phyloP scores from a whole-genome alignment of 2,113 vertebrate genomes.

The Ancistrus triradiatus region DNA sequence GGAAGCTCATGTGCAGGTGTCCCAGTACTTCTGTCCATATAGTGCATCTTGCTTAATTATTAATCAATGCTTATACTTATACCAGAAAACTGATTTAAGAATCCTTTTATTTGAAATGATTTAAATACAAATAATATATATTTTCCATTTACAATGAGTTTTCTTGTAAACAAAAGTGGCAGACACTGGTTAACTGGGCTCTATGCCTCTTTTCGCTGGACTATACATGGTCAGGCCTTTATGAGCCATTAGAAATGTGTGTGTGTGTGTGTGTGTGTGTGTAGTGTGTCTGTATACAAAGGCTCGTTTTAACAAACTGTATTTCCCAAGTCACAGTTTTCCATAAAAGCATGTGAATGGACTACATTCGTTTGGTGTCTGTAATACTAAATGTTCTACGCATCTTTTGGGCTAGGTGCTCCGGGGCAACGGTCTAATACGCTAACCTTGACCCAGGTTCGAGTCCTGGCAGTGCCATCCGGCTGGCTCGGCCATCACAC shows the following conservation, averaged over 20 bases:
- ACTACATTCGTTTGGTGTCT: conserved; percentile 66
- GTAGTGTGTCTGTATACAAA: conserved; percentile 15
- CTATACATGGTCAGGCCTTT: conserved; percentile 14
- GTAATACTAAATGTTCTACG: conserved; percentile 49
- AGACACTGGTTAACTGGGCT: conserved; percentile 51
- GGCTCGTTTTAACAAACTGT: conserved; percentile 51
- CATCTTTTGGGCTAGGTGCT: too few relatives aligned
- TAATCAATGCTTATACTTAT: too few relatives aligned
- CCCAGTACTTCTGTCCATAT: too few relatives aligned
- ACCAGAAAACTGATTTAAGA: conserved; percentile 58
- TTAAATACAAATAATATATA: conserved; percentile 87
- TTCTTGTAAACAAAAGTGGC: conserved; percentile 83
- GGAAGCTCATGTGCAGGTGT: too few relatives aligned
- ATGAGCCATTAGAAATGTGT: conserved; percentile 19
- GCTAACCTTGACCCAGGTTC: too few relatives aligned
- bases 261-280: conserved; percentile 26
- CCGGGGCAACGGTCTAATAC: too few relatives aligned
- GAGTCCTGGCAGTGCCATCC: too few relatives aligned
- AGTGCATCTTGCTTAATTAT: too few relatives aligned
- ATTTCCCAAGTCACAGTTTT: conserved; percentile 34
- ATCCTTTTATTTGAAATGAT: conserved; percentile 89
- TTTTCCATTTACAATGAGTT: conserved; percentile 83
- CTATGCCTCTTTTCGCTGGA: conserved; percentile 29
- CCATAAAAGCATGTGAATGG: conserved; percentile 51
- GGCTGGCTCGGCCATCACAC: too few relatives aligned